Evolutionary conservation across 2,888 invertebrate genomes (phyloP), one percentile per base, ranked within the genome.

Genomic region (Ophioninae sp.): DNA sequence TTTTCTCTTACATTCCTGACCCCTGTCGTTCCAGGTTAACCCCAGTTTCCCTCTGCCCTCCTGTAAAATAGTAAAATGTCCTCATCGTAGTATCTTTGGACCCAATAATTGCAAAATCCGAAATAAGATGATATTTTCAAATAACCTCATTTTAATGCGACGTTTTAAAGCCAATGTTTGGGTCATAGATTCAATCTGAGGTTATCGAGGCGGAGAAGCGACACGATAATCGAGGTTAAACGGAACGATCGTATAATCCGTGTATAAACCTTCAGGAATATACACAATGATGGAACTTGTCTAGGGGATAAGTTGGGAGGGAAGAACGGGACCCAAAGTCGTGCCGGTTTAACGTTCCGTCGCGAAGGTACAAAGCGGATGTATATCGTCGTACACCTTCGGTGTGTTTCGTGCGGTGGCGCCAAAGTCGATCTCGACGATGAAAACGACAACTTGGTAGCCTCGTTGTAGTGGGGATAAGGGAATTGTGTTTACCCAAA

Each of bases 401-500:
- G 58, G 64, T 30, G 65, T 72, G 72, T 41, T 65, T 79, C 44
- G 51, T n/a, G 67, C 10, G 44, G 56, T 68, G 67, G 68, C 68
- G 59, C 41, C 73, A 74, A 23, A 30, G 51, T 74, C 73, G 22
- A 37, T 61, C 68, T n/a, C 72, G n/a, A 79, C 79, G 68, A 73
- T 59, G 67, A 68, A 67, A 79, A 74, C 79, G 61, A 71, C 64
- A 67, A 59, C 79, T 58, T 41, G n/a, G 68, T 61, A 69, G 20
- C 59, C 61, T 56, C 77, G 68, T 59, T 20, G 63, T 30, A 68
- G 79, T 79, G 84, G 83, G 89, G 89, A 90, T 91, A 91, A 91
- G 90, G 89, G 89, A 91, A 91, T 91, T 91, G 90, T 91, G 90
- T 91, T 92, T 92, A 91, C 90, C 88, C 88, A 85, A 87, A 91